Evolutionary conservation across 2,113 vertebrate genomes (phyloP), one percentile per base, ranked within the genome.

Genomic region (Trachemys scripta): DNA sequence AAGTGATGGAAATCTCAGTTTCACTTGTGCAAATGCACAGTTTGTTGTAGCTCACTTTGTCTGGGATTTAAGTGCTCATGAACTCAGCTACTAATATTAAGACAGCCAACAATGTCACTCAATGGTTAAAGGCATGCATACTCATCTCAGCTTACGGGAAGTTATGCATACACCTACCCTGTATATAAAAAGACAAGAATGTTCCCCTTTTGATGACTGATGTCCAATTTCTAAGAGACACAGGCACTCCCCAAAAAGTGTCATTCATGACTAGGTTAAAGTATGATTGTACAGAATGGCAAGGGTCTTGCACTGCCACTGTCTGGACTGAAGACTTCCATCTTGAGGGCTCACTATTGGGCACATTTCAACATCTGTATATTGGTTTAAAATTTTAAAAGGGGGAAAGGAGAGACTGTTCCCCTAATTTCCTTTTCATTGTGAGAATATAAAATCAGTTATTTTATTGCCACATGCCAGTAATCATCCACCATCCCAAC

Each of bases 371-470:
- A 10, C 42, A 45, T 50, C 38, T 72, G 24, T 17, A 53, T 94
- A 90, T 12, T 31, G 6, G 25, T 9, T 38, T 47, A 75, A 7
- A 85, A 89, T 82, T 81, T 84, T 62, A n/a, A 84, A 35, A 8
- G 51, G 42, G 8, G 27, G 5, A 50, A 3, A 38, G 90, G 83
- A 38, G 85, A 6, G 14, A 89, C 78, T 12, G 22, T 80, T 27
- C n/a, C 62, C n/a, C 80, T 54, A n/a, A 80, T 78, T 80, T n/a
- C 20, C n/a, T 78, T 92, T 72, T 42, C n/a, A 93, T 17, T 25
- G 42, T 42, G 56, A 80, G 1, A 38, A 38, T 38, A 57, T 38
- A 76, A 92, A 86, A 84, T 0, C 79, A 93, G 47, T 2, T 82
- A 80, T 57, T 87, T 88, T 82, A 76, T 10, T 22, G 54, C 81